These are phyloP conservation scores for Papilio polyxenes DNA, from an alignment of 1,140 invertebrate genomes.

Conservation along the genomic window DNA sequence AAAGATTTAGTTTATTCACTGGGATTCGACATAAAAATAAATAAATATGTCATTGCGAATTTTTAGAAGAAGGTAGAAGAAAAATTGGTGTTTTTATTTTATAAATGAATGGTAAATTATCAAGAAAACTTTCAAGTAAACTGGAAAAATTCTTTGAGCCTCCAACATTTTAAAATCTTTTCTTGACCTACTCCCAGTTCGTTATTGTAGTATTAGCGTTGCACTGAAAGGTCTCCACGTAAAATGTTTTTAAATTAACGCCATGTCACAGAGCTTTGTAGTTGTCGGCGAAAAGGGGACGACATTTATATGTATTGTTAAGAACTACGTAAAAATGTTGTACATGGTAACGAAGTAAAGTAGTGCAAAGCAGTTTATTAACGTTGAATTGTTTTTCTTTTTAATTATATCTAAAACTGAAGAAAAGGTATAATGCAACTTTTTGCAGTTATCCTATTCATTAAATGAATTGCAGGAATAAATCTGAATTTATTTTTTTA, in stretches of 20 bases:
- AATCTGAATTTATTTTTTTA: not conserved
- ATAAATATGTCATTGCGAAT: no score
- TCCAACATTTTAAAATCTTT: slow-evolving; percentile 52
- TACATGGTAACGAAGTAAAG: not conserved
- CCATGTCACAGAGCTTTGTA: slow-evolving; percentile 20
- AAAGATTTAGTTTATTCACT: not conserved
- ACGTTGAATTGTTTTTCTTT: not conserved
- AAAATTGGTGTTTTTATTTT: no score
- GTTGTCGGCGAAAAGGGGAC: slow-evolving; percentile 9
- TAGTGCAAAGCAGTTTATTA: not conserved
- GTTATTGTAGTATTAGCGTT: slow-evolving; percentile 53
- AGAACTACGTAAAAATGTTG: not conserved
- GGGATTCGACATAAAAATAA: no score
- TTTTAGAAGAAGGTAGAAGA: no score
- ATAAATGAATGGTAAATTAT: no score
- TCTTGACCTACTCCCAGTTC: slow-evolving; percentile 54
- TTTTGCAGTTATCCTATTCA: not conserved
- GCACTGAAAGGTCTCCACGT: slow-evolving; percentile 31
- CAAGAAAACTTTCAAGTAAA: not conserved
- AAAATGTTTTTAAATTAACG: slow-evolving; percentile 20
- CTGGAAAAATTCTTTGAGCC: slow-evolving; percentile 24
- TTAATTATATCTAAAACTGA: not conserved
- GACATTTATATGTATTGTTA: slow-evolving; percentile 11
- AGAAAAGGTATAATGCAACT: not conserved
- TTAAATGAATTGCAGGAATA: not conserved